Percentiles rank a stretch among this genome's conserved stretches.
Conservation (phyloP, 2,888 invertebrate genomes). For the Clostera curtula region DNA sequence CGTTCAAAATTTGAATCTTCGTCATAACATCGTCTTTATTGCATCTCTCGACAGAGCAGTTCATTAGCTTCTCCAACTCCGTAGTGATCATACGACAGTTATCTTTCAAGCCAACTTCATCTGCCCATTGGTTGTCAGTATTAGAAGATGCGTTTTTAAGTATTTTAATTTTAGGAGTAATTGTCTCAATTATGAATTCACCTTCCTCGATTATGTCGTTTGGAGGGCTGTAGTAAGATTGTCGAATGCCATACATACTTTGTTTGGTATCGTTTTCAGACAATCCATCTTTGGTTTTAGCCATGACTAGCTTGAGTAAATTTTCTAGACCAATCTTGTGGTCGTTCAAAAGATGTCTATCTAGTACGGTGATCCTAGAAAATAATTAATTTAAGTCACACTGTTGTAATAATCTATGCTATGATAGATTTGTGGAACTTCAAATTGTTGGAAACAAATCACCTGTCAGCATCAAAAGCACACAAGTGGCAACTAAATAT, state of each 20-base stretch:
- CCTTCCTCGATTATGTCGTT: slow-evolving; percentile 47
- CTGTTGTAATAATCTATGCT: background rate
- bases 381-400: background rate
- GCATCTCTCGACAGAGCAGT: slow-evolving; percentile 22
- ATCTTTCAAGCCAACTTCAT: slow-evolving; percentile 37
- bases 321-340: slow-evolving; percentile 59
- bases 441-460: background rate
- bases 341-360: slow-evolving; percentile 55
- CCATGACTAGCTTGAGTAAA: slow-evolving; percentile 54
- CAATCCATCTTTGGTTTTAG: slow-evolving; percentile 56
- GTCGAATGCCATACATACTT: slow-evolving; percentile 27
- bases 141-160: slow-evolving; percentile 47
- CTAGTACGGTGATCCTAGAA: slow-evolving; percentile 59
- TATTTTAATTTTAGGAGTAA: slow-evolving; percentile 51
- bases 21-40: slow-evolving; percentile 37
- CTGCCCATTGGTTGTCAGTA: slow-evolving; percentile 43
- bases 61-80: slow-evolving; percentile 42
- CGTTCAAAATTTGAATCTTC: slow-evolving; percentile 55
- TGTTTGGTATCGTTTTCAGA: slow-evolving; percentile 24
- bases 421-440: background rate
- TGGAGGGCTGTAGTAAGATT: slow-evolving; percentile 44
- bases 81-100: slow-evolving; percentile 35
- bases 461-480: slow-evolving; percentile 57
- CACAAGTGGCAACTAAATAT: slow-evolving; percentile 53
- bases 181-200: slow-evolving; percentile 55